phyloP scores from a whole-genome alignment of 2,888 invertebrate species.

The Polydrusus tereticollis region DNA sequence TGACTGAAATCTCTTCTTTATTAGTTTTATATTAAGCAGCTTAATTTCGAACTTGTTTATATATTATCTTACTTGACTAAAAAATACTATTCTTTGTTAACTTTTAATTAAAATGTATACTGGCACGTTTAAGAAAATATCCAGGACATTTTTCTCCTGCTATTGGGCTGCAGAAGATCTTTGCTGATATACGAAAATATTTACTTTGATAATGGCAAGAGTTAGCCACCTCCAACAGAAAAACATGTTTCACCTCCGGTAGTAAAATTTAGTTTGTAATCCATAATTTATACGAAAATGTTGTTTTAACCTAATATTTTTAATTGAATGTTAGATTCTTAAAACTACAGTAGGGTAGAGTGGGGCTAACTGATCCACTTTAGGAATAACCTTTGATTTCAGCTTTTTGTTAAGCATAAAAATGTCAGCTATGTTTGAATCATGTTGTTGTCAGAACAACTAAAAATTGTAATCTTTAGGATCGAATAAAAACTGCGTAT shows the following conservation, averaged over 20 bases:
- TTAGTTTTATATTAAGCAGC: neutral
- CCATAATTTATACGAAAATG: too few relatives aligned
- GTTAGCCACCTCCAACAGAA: neutral
- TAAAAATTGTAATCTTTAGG: too few relatives aligned
- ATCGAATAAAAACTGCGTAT: too few relatives aligned
- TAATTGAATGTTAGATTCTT: too few relatives aligned
- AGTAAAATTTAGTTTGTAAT: neutral
- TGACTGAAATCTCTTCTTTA: neutral
- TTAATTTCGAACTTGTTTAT: neutral
- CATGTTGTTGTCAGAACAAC: too few relatives aligned
- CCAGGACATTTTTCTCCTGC: neutral
- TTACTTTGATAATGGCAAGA: neutral
- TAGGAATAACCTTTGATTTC: too few relatives aligned
- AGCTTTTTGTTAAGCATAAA: too few relatives aligned
- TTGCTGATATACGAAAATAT: neutral
- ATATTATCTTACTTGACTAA: too few relatives aligned
- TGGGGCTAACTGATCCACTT: too few relatives aligned
- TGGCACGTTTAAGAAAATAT: neutral
- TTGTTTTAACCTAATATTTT: too few relatives aligned
- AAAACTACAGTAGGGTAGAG: too few relatives aligned
- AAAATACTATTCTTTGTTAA: neutral
- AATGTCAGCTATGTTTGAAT: too few relatives aligned
- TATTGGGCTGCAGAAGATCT: neutral
- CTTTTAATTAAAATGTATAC: constrained; percentile 8
- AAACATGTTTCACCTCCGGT: neutral